A percentile compares a stretch with the other conserved stretches of the same genome.
Evolutionary conservation across 2,797 vertebrate genomes (phyloP).

Genomic region (Enteromius mattozi): DNA sequence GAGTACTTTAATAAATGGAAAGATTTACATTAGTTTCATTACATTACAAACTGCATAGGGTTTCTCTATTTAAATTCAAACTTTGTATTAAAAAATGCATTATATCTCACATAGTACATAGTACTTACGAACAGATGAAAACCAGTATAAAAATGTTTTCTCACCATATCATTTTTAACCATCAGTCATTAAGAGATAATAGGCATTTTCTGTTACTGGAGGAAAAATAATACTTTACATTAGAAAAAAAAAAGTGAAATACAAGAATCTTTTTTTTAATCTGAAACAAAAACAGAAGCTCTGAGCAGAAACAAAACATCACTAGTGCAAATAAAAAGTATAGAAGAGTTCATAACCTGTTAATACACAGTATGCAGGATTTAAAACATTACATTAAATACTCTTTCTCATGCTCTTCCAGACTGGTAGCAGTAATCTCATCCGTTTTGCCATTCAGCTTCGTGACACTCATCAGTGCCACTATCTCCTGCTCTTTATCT

Average conservation of each 20-base stretch:
- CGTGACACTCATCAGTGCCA: conserved; percentile 83
- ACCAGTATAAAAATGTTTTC: conserved; percentile 39
- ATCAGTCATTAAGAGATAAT: conserved; percentile 8
- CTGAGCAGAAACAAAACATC: not conserved
- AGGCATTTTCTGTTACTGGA: not conserved
- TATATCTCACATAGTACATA: conserved; percentile 57
- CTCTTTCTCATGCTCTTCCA: conserved; percentile 69
- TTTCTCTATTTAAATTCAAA: conserved; percentile 45
- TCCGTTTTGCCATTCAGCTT: conserved; percentile 67
- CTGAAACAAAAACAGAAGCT: not conserved
- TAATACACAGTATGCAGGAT: conserved; percentile 9
- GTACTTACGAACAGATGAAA: conserved; percentile 58
- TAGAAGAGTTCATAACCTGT: conserved; percentile 6
- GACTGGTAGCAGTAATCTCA: conserved; percentile 76
- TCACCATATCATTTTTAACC: conserved; percentile 19
- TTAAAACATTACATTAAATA: conserved; percentile 54
- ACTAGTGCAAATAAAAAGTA: conserved; percentile 18
- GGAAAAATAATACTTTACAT: conserved; percentile 9
- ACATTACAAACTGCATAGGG: not conserved
- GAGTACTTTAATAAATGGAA: conserved; percentile 11
- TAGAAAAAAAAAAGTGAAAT: conserved; percentile 6
- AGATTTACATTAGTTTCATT: conserved; percentile 1
- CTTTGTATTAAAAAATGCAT: conserved; percentile 16
- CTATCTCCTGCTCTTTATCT: conserved; percentile 83
- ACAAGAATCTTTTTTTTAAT: not conserved